phyloP scores from a whole-genome alignment of 2,888 invertebrate species.

The Unio delphinus region DNA sequence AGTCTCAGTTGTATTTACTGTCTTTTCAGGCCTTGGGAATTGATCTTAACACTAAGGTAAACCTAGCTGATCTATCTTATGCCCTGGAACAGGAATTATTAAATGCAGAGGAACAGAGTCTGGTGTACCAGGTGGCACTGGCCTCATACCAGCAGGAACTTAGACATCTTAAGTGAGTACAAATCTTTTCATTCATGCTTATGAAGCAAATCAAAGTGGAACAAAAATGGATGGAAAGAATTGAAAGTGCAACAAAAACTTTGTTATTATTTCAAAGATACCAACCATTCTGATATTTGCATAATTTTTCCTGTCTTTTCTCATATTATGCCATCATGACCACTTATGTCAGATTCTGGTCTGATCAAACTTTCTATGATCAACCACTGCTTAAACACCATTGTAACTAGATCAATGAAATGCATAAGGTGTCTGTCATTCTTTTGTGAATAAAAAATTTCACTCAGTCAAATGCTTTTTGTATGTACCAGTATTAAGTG shows the following conservation, averaged over 20 bases:
- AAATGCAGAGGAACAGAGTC: constrained; percentile 51
- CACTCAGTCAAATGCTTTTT: too few relatives aligned
- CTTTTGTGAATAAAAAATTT: too few relatives aligned
- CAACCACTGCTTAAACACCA: too few relatives aligned
- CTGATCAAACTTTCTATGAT: too few relatives aligned
- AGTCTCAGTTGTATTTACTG: neutral
- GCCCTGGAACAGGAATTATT: constrained; percentile 60
- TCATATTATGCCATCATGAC: too few relatives aligned
- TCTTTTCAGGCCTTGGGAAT: constrained; percentile 60
- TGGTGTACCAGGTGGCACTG: constrained; percentile 58
- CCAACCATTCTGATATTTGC: too few relatives aligned
- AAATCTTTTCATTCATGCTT: neutral
- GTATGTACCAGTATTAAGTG: too few relatives aligned
- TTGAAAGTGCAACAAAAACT: too few relatives aligned
- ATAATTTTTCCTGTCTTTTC: too few relatives aligned
- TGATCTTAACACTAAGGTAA: constrained; percentile 57
- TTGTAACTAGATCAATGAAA: too few relatives aligned
- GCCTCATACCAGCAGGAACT: constrained; percentile 63
- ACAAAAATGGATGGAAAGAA: neutral
- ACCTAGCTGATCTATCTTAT: constrained; percentile 58
- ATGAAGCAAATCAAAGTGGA: neutral
- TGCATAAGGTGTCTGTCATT: too few relatives aligned
- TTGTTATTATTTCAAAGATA: neutral
- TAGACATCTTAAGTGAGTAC: constrained; percentile 56
- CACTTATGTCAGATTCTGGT: too few relatives aligned